A percentile compares a stretch with the other conserved stretches of the same genome.
Conservation (phyloP, 1,140 invertebrate genomes). For the Bombus impatiens region DNA sequence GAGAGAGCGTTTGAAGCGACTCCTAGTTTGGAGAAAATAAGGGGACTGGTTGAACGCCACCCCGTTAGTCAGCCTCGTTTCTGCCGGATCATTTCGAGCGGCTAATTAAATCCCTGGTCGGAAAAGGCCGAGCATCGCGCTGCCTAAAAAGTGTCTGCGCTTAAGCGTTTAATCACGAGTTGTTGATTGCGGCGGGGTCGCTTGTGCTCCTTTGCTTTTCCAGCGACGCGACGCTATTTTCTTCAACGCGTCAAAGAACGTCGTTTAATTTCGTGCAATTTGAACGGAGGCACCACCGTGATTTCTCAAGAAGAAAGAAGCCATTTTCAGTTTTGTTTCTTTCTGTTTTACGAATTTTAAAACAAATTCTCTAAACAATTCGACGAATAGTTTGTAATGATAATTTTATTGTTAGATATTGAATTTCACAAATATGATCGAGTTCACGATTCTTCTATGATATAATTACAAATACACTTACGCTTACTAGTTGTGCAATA, state of each 20-base stretch:
- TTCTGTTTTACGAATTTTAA: neutral
- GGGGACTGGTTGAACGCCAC: neutral
- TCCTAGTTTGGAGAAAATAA: neutral
- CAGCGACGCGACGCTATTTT: neutral
- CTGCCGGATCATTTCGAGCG: conserved; percentile 16
- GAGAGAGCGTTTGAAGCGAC: neutral
- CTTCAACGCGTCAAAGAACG: conserved; percentile 14
- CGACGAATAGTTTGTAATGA: too few species aligned
- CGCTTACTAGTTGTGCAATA: too few species aligned
- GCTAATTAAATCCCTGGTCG: conserved; percentile 45
- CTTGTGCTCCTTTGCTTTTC: neutral
- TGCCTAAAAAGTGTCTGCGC: conserved; percentile 18
- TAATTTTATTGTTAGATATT: too few species aligned
- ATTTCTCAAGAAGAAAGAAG: neutral
- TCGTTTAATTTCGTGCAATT: neutral
- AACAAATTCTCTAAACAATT: too few species aligned
- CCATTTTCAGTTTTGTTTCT: neutral
- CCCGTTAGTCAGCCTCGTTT: neutral
- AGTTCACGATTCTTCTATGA: too few species aligned
- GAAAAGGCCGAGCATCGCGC: neutral
- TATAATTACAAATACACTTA: too few species aligned
- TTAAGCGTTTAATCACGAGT: conserved; percentile 49
- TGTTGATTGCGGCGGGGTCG: conserved; percentile 30
- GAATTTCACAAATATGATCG: too few species aligned
- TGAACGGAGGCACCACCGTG: neutral